Conservation (phyloP, 2,113 vertebrate genomes). For the Myanophis thanlyinensis region DNA sequence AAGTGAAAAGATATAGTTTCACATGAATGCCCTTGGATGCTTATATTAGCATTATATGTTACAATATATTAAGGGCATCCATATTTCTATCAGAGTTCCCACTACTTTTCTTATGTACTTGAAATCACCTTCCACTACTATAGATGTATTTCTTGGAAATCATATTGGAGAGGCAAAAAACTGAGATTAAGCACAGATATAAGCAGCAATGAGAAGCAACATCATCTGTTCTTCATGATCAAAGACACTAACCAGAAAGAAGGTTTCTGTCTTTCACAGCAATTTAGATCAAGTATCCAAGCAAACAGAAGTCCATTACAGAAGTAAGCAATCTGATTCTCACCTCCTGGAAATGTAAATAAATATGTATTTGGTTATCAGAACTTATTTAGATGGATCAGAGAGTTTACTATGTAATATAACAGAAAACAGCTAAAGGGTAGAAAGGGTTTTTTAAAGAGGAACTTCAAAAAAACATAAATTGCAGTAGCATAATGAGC, state of each 20-base stretch:
- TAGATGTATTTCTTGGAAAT: constrained; percentile 8
- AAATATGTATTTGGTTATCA: accelerated
- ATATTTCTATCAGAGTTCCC: background rate
- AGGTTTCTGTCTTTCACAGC: constrained; percentile 13
- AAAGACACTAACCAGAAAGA: background rate
- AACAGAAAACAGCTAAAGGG: background rate
- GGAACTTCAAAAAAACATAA: background rate
- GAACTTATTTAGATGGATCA: background rate
- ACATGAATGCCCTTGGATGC: background rate
- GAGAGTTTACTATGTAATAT: background rate
- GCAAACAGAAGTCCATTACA: constrained; percentile 16
- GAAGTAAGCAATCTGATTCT: constrained; percentile 25
- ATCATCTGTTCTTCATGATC: background rate
- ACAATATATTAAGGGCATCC: background rate
- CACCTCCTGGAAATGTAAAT: background rate
- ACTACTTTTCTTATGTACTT: background rate
- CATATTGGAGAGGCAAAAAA: background rate
- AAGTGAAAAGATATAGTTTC: background rate
- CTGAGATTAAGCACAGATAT: background rate
- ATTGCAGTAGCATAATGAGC: background rate
- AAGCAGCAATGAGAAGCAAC: background rate
- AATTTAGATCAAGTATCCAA: constrained; percentile 20
- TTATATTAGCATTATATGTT: background rate
- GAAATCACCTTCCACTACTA: background rate
- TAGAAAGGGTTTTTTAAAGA: background rate